Evolutionary conservation across 2,888 invertebrate species (phyloP).

Genomic region (Alsophila aescularia): DNA sequence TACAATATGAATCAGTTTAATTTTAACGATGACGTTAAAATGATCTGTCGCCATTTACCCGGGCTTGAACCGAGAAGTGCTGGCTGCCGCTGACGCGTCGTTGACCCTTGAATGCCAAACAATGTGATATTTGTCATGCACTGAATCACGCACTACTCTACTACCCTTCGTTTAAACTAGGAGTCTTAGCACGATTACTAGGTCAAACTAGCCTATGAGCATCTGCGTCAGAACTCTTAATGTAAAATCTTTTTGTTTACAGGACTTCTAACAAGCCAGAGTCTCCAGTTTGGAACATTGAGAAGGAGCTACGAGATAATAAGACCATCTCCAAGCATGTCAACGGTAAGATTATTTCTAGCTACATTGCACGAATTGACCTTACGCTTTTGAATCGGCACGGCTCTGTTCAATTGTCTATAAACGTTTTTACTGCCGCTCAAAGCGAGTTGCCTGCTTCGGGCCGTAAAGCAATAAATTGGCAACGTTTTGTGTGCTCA

Average conservation of each 20-base stretch:
- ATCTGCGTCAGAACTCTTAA: slow-evolving; percentile 1
- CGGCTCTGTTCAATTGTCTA: slow-evolving; percentile 31
- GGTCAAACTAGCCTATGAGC: slow-evolving; percentile 18
- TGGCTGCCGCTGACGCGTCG: slow-evolving; percentile 60
- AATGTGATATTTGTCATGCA: slow-evolving; percentile 66
- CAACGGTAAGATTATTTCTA: slow-evolving; percentile 69
- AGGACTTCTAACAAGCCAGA: slow-evolving; percentile 75
- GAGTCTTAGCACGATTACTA: slow-evolving; percentile 10
- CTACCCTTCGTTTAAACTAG: slow-evolving; percentile 34
- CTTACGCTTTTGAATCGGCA: slow-evolving; percentile 35
- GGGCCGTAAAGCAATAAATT: slow-evolving; percentile 38
- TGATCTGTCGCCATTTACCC: slow-evolving; percentile 50
- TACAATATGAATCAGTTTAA: slow-evolving; percentile 64
- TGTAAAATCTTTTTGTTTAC: slow-evolving; percentile 31
- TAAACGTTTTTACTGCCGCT: slow-evolving; percentile 46
- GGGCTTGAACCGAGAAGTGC: slow-evolving; percentile 65
- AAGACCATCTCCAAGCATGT: slow-evolving; percentile 70
- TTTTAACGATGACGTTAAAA: slow-evolving; percentile 71
- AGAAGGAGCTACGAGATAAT: slow-evolving; percentile 71
- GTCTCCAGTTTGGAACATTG: slow-evolving; percentile 73
- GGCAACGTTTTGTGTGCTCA: slow-evolving; percentile 35
- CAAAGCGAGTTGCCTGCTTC: slow-evolving; percentile 33
- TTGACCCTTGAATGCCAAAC: slow-evolving; percentile 73
- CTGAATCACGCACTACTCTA: slow-evolving; percentile 54
- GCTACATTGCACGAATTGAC: slow-evolving; percentile 29